phyloP scores from a whole-genome alignment of 2,797 vertebrate species.

The Rhabdomys pumilio region DNA sequence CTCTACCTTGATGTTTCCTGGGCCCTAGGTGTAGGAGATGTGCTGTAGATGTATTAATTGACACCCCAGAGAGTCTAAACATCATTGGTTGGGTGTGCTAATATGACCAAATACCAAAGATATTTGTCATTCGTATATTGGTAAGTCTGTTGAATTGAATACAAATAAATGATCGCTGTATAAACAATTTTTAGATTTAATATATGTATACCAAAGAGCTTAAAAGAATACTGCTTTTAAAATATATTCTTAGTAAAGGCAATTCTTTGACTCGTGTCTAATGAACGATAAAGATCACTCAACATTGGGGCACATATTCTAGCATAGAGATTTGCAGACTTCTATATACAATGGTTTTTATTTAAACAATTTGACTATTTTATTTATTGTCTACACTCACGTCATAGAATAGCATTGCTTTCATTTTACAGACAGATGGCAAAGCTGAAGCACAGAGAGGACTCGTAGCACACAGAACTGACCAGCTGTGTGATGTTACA shows the following conservation, averaged over 20 bases:
- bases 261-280: conserved; percentile 29
- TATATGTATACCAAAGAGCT: background rate
- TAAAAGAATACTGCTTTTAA: conserved; percentile 6
- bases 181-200: conserved; percentile 32
- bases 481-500: background rate
- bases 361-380: conserved; percentile 23
- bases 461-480: background rate
- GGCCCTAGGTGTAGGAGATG: background rate
- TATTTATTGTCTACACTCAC: conserved; percentile 30
- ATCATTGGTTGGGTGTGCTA: background rate
- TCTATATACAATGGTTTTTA: background rate
- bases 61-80: conserved; percentile 1
- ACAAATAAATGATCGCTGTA: conserved; percentile 15
- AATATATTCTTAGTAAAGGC: background rate
- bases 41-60: background rate
- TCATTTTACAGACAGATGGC: conserved; percentile 25
- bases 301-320: background rate
- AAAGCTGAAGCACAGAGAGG: background rate
- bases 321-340: conserved; percentile 28
- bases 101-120: conserved; percentile 5
- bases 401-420: background rate
- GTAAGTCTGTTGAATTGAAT: conserved; percentile 35
- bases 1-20: background rate
- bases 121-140: conserved; percentile 1
- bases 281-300: conserved; percentile 47